A percentile compares a stretch with the other conserved stretches of the same genome.
phyloP scores from a whole-genome alignment of 2,888 invertebrate species.

The Hyposoter dolosus region DNA sequence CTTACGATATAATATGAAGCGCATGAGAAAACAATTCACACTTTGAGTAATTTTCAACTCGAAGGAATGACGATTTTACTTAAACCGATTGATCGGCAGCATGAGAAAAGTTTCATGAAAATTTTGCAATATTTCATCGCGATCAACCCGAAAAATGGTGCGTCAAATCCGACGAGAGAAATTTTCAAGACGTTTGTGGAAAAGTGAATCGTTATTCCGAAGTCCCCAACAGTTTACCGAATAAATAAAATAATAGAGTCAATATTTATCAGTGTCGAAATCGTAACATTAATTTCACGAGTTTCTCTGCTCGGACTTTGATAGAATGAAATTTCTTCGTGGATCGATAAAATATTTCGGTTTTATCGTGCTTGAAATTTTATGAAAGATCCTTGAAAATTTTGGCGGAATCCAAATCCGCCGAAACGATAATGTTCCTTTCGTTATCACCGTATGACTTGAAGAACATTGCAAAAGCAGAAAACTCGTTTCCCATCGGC shows the following conservation, averaged over 20 bases:
- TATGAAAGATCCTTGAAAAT: constrained; percentile 6
- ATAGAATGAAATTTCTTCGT: background rate
- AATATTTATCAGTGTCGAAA: background rate
- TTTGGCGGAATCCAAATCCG: constrained; percentile 2
- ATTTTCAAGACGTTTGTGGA: background rate
- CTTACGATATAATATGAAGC: background rate
- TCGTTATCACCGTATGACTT: constrained; percentile 41
- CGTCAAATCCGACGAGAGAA: background rate
- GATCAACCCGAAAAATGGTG: background rate
- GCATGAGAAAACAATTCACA: background rate
- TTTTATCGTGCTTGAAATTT: background rate
- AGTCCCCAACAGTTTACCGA: background rate
- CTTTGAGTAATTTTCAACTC: background rate
- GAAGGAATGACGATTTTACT: background rate
- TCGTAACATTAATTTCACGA: constrained; percentile 13
- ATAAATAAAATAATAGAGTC: background rate
- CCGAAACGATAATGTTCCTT: constrained; percentile 45
- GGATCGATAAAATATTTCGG: background rate
- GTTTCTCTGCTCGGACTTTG: background rate
- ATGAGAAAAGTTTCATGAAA: background rate
- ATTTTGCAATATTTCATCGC: background rate
- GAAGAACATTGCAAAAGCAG: constrained; percentile 22
- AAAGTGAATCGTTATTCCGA: background rate
- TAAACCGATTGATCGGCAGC: background rate
- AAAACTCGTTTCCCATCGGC: constrained; percentile 51